Conservation (phyloP, 2,797 vertebrate genomes). For the Lepus oiostolus region DNA sequence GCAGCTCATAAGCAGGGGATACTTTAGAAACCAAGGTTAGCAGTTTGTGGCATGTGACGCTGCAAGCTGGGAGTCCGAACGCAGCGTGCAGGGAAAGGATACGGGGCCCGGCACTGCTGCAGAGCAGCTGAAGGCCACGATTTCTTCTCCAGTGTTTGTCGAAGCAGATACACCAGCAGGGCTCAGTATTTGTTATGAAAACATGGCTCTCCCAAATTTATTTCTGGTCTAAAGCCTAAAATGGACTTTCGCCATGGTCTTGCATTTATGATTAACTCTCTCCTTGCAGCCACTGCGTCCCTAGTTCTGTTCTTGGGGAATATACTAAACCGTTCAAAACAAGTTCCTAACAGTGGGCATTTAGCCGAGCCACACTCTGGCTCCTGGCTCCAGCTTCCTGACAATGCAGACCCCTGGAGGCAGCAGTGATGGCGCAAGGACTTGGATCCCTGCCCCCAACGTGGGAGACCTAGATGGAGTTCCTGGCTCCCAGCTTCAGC, state of each 20-base stretch:
- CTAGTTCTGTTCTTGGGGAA: conserved; percentile 5
- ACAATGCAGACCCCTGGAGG: too few relatives aligned
- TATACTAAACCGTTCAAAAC: conserved; percentile 39
- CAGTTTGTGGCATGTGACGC: too few relatives aligned
- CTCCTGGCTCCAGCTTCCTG: too few relatives aligned
- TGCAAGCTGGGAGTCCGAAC: not conserved
- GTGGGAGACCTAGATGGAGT: too few relatives aligned
- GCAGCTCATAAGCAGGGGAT: not conserved
- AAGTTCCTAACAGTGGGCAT: not conserved
- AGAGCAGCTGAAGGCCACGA: not conserved
- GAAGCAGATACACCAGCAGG: not conserved
- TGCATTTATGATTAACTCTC: not conserved
- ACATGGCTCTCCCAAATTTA: not conserved
- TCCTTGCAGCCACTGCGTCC: not conserved
- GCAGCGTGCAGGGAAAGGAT: not conserved
- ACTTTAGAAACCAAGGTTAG: not conserved
- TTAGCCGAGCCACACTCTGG: too few relatives aligned
- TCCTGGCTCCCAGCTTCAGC: too few relatives aligned
- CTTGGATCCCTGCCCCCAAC: too few relatives aligned
- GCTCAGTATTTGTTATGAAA: not conserved
- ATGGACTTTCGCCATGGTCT: conserved; percentile 16
- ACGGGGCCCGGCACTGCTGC: not conserved
- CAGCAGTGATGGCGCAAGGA: too few relatives aligned
- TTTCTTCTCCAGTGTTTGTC: not conserved
- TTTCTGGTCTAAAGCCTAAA: conserved; percentile 28